phyloP scores from a whole-genome alignment of 2,888 invertebrate genomes.

The Plusia festucae region DNA sequence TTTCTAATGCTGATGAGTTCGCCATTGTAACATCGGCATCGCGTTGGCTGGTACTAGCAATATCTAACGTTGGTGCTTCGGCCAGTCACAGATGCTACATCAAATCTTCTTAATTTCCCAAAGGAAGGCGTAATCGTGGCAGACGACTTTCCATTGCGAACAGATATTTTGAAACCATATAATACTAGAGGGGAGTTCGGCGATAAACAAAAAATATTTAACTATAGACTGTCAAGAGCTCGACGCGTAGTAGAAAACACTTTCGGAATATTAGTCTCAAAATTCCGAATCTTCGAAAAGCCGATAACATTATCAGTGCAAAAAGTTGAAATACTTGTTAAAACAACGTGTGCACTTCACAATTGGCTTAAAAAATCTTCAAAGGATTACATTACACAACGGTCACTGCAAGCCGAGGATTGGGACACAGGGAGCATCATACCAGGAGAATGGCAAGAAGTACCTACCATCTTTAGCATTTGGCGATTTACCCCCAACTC shows the following conservation, averaged over 20 bases:
- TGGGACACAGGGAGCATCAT: background rate
- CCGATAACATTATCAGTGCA: constrained; percentile 24
- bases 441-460: constrained; percentile 1
- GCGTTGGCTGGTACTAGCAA: too few species aligned
- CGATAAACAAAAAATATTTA: constrained; percentile 51
- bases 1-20: background rate
- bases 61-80: too few species aligned
- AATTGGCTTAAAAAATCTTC: constrained; percentile 52
- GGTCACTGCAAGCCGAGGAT: constrained; percentile 1
- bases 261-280: constrained; percentile 51
- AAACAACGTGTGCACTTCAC: constrained; percentile 52
- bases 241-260: constrained; percentile 49
- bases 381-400: background rate
- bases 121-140: constrained; percentile 38
- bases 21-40: too few species aligned
- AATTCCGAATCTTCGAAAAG: constrained; percentile 9
- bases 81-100: constrained; percentile 4
- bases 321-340: constrained; percentile 47
- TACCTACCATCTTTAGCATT: constrained; percentile 1
- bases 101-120: constrained; percentile 38
- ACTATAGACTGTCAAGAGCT: constrained; percentile 55
- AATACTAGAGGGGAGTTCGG: too few species aligned
- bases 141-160: constrained; percentile 52
- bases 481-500: constrained; percentile 1
- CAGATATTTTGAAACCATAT: constrained; percentile 29